These are phyloP conservation scores for Megamerina dolium DNA, from an alignment of 2,888 invertebrate species.

Conservation along the genomic window DNA sequence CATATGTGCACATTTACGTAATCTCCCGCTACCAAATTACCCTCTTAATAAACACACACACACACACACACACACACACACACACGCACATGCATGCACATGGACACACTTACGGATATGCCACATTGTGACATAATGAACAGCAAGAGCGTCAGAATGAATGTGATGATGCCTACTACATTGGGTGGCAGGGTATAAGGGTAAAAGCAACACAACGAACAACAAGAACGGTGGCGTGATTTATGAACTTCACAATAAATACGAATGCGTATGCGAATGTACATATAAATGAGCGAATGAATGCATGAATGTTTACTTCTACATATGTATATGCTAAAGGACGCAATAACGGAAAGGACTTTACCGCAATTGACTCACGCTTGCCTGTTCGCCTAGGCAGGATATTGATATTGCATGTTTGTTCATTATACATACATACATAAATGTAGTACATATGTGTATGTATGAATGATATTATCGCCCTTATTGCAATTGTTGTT, in stretches of 20 bases:
- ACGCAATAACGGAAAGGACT: conserved; percentile 7
- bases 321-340: background rate
- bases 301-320: too few species aligned
- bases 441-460: too few species aligned
- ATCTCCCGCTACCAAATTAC: too few species aligned
- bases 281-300: background rate
- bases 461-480: too few species aligned
- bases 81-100: background rate
- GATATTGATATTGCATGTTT: background rate
- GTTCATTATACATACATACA: too few species aligned
- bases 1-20: too few species aligned
- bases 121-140: too few species aligned
- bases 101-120: background rate
- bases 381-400: background rate
- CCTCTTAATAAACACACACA: too few species aligned
- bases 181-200: too few species aligned
- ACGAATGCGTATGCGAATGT: background rate
- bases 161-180: too few species aligned
- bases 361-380: conserved; percentile 9
- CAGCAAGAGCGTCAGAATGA: too few species aligned
- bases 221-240: conserved; percentile 2
- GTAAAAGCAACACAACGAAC: conserved; percentile 7
- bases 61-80: background rate
- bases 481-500: too few species aligned
- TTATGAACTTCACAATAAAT: conserved; percentile 2